Evolutionary conservation across 2,888 invertebrate genomes (phyloP).

Genomic region (Electrophaes corylata): DNA sequence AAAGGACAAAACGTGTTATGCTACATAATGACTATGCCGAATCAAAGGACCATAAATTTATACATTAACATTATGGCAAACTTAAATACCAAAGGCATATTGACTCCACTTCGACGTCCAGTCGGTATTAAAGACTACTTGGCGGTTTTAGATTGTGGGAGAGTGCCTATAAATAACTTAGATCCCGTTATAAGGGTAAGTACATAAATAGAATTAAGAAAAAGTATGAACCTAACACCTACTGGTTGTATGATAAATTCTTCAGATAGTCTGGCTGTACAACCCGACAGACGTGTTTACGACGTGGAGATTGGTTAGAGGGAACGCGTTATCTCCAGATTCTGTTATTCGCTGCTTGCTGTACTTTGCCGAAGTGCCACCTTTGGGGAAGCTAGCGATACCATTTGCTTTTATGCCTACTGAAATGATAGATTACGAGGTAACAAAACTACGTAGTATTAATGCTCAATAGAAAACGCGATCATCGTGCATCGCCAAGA

Average conservation of each 20-base stretch:
- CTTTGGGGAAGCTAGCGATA: slow-evolving; percentile 72
- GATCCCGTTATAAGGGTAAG: slow-evolving; percentile 77
- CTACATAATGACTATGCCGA: slow-evolving; percentile 69
- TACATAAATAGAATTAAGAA: not conserved
- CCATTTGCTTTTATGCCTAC: slow-evolving; percentile 77
- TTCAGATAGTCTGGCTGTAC: slow-evolving; percentile 74
- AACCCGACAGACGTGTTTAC: slow-evolving; percentile 76
- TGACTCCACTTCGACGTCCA: slow-evolving; percentile 65
- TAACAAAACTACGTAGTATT: slow-evolving; percentile 32
- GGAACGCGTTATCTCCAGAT: slow-evolving; percentile 58
- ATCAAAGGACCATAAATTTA: slow-evolving; percentile 61
- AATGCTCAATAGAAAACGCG: not conserved
- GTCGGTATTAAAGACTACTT: slow-evolving; percentile 53
- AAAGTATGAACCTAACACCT: not conserved
- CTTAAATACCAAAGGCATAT: slow-evolving; percentile 57
- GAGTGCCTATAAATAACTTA: slow-evolving; percentile 76
- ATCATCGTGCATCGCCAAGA: not conserved
- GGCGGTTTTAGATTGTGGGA: slow-evolving; percentile 70
- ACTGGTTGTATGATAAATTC: slow-evolving; percentile 14
- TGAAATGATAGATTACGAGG: slow-evolving; percentile 79
- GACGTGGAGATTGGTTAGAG: slow-evolving; percentile 74
- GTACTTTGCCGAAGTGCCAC: slow-evolving; percentile 76
- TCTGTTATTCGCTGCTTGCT: slow-evolving; percentile 67
- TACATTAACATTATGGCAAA: slow-evolving; percentile 61
- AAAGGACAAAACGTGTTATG: slow-evolving; percentile 66